Base-by-base conservation (phyloP, 2,888 invertebrate species). In the Chrysomela aeneicollis region DNA sequence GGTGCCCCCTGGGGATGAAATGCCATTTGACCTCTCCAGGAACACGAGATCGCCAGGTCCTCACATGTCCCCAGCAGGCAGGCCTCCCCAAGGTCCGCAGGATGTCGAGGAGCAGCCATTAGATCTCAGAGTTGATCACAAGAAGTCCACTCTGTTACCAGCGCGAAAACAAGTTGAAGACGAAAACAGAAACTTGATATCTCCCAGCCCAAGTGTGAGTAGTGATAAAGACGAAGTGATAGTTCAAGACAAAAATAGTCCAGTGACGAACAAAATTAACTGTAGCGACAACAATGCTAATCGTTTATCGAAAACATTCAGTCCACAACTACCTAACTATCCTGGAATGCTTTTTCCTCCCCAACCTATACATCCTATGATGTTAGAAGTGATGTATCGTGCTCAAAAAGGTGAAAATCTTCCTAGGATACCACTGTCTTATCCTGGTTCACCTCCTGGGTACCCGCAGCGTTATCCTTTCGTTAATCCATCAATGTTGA, bases 71-170 rank as follows among this genome's bases (percentile, higher is more conserved):
- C 86, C 86, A 0, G 86, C 87, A 0, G 85, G 85, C 71, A 83
- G 86, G 80, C 88, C 86, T 1, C 82, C 83, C 76, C 87, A 76
- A 82, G 86, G 74, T 79, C 85, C 83, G 81, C 82, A 79, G 74
- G 81, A 80, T 21, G 74, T 71, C n/a, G 84, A 86, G 59, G 92
- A 93, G 79, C 93, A 94, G 80, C 96, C 96, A 0, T 86, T 96
- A 64, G 97, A 96, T 83, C 87, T 97, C 64, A 88, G 95, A 78
- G 88, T 95, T 75, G 92, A 93, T 67, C 92, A 92, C 82, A 94
- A 95, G 81, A 92, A 94, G 82, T 78, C 83, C 26, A 81, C 82
- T 5, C 72, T 84, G 54, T 76, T 81, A 62, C 77, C 82, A 47
- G 77, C 80, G 62, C 84, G 88, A 51, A 84, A 84, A 63, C 82